Evolutionary conservation across 2,797 vertebrate genomes (phyloP).

Genomic region (Artibeus lituratus): DNA sequence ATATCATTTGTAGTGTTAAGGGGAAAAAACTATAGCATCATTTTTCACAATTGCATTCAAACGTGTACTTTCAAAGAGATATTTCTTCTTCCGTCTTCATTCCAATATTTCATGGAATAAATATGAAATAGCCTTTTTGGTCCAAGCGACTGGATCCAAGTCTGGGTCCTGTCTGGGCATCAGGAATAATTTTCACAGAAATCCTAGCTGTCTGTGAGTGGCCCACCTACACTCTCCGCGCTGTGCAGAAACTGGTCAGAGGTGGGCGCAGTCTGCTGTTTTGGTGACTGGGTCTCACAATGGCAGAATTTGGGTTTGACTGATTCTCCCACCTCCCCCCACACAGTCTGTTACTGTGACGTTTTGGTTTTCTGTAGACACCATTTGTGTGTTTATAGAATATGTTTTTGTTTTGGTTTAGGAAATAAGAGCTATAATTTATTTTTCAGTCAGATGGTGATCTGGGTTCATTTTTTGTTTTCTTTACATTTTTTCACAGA

Average conservation of each 20-base stretch:
- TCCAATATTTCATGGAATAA: constrained; percentile 43
- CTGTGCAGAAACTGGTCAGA: constrained; percentile 15
- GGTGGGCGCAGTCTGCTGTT: neutral
- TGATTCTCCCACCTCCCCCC: neutral
- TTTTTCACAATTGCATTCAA: constrained; percentile 64
- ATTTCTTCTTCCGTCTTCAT: constrained; percentile 38
- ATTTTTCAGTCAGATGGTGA: constrained; percentile 19
- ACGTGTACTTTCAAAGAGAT: constrained; percentile 68
- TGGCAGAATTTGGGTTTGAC: neutral
- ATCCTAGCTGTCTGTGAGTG: constrained; percentile 23
- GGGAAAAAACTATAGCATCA: constrained; percentile 36
- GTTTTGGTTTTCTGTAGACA: constrained; percentile 50
- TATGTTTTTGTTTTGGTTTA: constrained; percentile 26
- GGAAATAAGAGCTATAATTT: constrained; percentile 37
- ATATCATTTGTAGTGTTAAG: constrained; percentile 65
- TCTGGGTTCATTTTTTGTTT: constrained; percentile 18
- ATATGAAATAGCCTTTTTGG: constrained; percentile 47
- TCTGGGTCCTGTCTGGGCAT: constrained; percentile 30
- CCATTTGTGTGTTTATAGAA: neutral
- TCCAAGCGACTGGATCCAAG: constrained; percentile 35
- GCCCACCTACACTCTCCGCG: constrained; percentile 6
- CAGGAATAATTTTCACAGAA: constrained; percentile 34
- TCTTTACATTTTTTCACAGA: constrained; percentile 36
- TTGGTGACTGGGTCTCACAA: neutral
- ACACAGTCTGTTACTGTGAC: neutral